Base-by-base conservation (phyloP, 2,113 vertebrate species). In the Thryonomys swinderianus region DNA sequence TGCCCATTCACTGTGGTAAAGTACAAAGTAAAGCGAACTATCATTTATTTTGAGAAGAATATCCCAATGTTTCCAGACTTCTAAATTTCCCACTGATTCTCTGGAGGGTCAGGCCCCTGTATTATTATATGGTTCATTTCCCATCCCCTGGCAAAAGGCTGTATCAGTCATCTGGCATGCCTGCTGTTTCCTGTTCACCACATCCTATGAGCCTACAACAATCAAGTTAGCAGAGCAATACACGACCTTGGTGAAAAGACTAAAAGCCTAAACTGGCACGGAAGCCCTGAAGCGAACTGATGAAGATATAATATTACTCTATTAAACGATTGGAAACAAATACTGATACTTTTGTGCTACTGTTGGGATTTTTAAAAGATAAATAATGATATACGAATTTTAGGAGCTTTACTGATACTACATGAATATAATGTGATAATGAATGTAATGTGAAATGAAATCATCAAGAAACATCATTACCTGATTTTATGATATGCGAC, bases 1-100 rank as follows among this genome's bases (percentile, higher is more conserved):
- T n/a, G 16, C 40, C 45, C 20, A n/a, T n/a, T 73, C 21, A 61
- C 59, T 73, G n/a, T 1, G 57, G 42, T 55, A 82, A 4, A 45
- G 2, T 76, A 5, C 45, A 91, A 74, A 4, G 27, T 57, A 2
- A 40, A 73, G 14, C 78, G 88, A 88, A 74, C 13, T 89, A 17
- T 79, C 16, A 91, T 93, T 93, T 30, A 53, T 81, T 96, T 96
- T 78, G 5, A 16, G 80, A 84, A 16, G 67, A 86, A 51, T 81
- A 66, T 86, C 6, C 40, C 86, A 64, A 83, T 92, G 85, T 81
- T 95, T 69, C 34, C 5, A 71, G 61, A 40, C 42, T 76, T 71
- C 14, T 91, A 32, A 79, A 74, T 84, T 88, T 48, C 23, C 17
- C 25, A 73, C 9, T 20, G 40, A 4, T 30, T 94, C 25, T 55